These are phyloP conservation scores for Notarius lentiginosus DNA, from an alignment of 2,113 vertebrate genomes.

Conservation along the genomic window DNA sequence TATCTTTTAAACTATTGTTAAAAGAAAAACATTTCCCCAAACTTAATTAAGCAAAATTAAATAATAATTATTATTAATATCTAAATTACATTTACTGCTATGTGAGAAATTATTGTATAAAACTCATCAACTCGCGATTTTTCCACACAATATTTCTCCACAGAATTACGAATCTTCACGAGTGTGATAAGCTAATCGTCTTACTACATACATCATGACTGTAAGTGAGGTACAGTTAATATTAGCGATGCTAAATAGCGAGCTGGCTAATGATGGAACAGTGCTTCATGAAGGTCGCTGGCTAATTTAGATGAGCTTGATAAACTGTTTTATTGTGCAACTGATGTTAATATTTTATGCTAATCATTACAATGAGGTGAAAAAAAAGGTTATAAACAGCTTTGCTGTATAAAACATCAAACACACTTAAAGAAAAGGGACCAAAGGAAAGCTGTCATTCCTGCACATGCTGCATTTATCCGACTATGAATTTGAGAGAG, in stretches of 20 bases:
- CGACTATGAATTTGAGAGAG: background rate
- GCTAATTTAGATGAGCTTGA: background rate
- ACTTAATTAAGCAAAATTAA: no score
- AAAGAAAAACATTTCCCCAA: no score
- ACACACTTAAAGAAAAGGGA: background rate
- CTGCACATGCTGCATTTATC: background rate
- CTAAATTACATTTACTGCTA: no score
- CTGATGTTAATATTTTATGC: background rate
- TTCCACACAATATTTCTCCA: no score
- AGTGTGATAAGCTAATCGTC: background rate
- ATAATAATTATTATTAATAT: no score
- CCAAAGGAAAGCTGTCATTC: background rate
- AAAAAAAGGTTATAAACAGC: background rate
- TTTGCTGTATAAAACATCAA: background rate
- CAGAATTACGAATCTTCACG: no score
- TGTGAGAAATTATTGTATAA: no score
- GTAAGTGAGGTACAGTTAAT: background rate
- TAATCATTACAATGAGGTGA: background rate
- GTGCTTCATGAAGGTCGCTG: background rate
- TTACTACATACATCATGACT: background rate
- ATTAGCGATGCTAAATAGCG: background rate
- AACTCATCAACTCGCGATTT: no score
- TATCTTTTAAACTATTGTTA: no score
- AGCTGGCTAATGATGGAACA: background rate
- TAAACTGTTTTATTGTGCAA: background rate